These are phyloP conservation scores for Caenorhabditis panamensis DNA, from an alignment of 2,888 invertebrate genomes.

Conservation along the genomic window DNA sequence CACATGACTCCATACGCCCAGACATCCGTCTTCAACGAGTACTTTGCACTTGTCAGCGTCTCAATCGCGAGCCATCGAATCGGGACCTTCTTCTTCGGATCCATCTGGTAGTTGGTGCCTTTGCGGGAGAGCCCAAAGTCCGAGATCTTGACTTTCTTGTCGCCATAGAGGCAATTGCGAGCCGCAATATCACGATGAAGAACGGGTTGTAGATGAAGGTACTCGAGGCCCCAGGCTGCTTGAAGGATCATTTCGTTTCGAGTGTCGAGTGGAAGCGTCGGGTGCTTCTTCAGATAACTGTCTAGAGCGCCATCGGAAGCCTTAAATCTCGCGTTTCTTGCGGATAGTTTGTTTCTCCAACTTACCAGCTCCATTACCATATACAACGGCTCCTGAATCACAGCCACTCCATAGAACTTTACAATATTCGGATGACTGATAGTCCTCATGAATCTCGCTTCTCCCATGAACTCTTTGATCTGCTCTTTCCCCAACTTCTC, in stretches of 20 bases:
- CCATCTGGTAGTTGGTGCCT: conserved; percentile 57
- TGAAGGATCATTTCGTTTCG: conserved; percentile 70
- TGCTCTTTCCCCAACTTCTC: conserved; percentile 67
- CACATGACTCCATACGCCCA: conserved; percentile 57
- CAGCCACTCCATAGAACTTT: conserved; percentile 66
- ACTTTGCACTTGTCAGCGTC: conserved; percentile 39
- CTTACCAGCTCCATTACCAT: conserved; percentile 68
- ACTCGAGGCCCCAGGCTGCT: conserved; percentile 71
- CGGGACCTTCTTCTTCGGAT: conserved; percentile 53
- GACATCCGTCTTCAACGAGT: conserved; percentile 62
- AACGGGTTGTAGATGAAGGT: conserved; percentile 57
- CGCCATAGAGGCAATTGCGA: conserved; percentile 66
- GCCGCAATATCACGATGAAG: conserved; percentile 67
- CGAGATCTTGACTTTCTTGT: conserved; percentile 60
- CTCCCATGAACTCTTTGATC: conserved; percentile 70
- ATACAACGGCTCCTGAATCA: conserved; percentile 65
- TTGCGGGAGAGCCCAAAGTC: conserved; percentile 62
- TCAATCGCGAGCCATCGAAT: conserved; percentile 67
- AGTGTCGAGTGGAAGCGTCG: conserved; percentile 36
- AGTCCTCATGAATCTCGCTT: conserved; percentile 66
- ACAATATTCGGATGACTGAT: conserved; percentile 53
- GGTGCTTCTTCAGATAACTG: conserved; percentile 67
- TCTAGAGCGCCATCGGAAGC: conserved; percentile 67
- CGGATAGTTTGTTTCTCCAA: background rate
- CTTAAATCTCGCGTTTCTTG: background rate